Evolutionary conservation across 2,113 vertebrate species (phyloP).

Genomic region (Hyperopisus bebe): DNA sequence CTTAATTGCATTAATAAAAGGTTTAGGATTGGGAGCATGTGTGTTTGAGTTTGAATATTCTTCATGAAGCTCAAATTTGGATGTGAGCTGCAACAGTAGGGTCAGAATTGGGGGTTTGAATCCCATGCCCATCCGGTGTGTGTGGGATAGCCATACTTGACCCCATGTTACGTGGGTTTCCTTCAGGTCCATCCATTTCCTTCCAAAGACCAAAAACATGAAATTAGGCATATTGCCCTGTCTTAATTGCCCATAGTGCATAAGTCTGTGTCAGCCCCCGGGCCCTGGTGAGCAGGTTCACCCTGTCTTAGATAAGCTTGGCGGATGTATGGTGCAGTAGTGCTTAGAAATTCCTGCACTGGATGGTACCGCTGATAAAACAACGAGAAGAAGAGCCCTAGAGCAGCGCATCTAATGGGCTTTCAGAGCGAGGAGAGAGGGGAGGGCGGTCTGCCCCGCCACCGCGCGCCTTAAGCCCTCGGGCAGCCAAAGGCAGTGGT

Average conservation of each 20-base stretch:
- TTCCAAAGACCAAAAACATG: neutral
- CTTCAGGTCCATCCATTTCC: neutral
- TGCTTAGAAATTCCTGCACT: neutral
- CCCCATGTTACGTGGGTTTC: neutral
- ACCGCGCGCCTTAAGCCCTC: neutral
- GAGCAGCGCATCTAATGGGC: neutral
- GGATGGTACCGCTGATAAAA: neutral
- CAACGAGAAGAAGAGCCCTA: neutral
- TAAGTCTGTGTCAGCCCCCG: neutral
- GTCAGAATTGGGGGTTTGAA: neutral
- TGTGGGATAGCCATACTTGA: neutral
- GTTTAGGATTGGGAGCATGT: neutral
- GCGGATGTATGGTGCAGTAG: neutral
- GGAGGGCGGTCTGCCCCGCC: neutral
- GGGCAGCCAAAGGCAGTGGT: neutral
- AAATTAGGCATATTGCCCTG: neutral
- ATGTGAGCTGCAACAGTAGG: neutral
- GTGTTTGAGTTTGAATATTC: neutral
- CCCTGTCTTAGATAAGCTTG: neutral
- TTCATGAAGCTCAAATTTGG: neutral
- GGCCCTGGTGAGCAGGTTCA: neutral
- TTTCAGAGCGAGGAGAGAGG: neutral
- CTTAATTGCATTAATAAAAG: neutral
- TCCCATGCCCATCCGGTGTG: neutral
- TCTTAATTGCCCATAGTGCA: neutral